phyloP scores from a whole-genome alignment of 2,888 invertebrate genomes.

The Yponomeuta cagnagella region DNA sequence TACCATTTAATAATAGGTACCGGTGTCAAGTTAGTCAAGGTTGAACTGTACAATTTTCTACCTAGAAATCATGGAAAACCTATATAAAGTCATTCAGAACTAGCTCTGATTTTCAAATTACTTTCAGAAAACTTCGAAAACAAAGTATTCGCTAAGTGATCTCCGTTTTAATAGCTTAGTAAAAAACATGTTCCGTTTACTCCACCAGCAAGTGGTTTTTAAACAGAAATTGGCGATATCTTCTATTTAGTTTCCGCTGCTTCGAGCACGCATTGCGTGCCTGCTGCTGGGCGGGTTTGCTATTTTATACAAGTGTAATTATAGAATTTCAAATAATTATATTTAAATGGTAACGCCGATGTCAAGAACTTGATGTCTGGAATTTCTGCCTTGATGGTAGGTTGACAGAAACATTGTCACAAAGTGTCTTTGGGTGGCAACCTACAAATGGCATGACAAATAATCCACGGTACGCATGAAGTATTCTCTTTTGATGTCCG shows the following conservation, averaged over 20 bases:
- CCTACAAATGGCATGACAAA: constrained; percentile 3
- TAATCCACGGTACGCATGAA: constrained; percentile 7
- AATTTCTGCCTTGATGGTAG: background rate
- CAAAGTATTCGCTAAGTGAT: too few relatives aligned
- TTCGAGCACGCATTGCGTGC: constrained; percentile 7
- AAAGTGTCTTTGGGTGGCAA: constrained; percentile 7
- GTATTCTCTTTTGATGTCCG: constrained; percentile 10
- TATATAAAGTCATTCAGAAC: too few relatives aligned
- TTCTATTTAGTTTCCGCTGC: background rate
- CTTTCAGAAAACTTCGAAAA: too few relatives aligned
- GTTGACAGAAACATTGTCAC: background rate
- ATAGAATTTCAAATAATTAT: background rate
- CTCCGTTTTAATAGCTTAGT: too few relatives aligned
- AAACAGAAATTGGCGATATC: constrained; percentile 9
- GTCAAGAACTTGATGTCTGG: background rate
- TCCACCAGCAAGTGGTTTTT: background rate
- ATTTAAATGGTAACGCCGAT: background rate
- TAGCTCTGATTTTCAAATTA: too few relatives aligned
- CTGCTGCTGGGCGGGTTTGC: constrained; percentile 1
- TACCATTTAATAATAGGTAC: too few relatives aligned
- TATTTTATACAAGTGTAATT: background rate
- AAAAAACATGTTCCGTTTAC: too few relatives aligned
- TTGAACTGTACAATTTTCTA: too few relatives aligned
- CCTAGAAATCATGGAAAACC: too few relatives aligned
- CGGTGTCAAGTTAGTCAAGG: too few relatives aligned